Base-by-base conservation (phyloP, 2,888 invertebrate species). In the Drosophila merina region DNA sequence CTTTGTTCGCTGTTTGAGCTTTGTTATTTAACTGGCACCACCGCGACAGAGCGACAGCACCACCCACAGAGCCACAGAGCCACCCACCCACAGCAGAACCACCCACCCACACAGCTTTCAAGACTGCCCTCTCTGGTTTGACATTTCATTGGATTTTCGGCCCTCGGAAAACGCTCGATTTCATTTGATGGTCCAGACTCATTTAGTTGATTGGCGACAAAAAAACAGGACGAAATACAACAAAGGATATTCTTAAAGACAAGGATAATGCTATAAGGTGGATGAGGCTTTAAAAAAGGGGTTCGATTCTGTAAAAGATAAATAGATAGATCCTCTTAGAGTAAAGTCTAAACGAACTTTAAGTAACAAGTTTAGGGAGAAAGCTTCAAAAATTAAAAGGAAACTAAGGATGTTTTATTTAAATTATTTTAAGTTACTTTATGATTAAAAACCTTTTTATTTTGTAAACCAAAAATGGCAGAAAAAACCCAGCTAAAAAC, bases 151-250 rank as follows among this genome's bases (percentile, higher is more conserved):
- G 42, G 54, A 28, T 50, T 44, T 36, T 20, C 40, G 20, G 45
- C 50, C 28, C 28, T 28, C 5, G 28, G 28, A 28, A 28, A 68
- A 70, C 69, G 81, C 82, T 87, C 82, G 72, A 87, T 83, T 83
- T 87, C 80, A 87, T 87, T 87, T 86, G 77, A 87, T 86, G 86
- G 20, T 42, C 40, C 75, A 85, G 74, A 74, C 52, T 75, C 82
- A 83, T 79, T 82, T 83, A 73, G 75, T 59, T 82, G 80, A 87
- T 87, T 79, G 80, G 55, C 68, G 10, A 25, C 10, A n/a, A 33
- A 42, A 25, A 10, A 40, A 42, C 9, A 42, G 14, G n/a, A 6
- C 10, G 14, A 14, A 14, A 14, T n/a, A 33, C 36, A 36, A 36
- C 36, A 36, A 36, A 36, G 36, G 12, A 36, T 20, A 20, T 36